Evolutionary conservation across 1,140 invertebrate genomes (phyloP).

Genomic region (Mylabris phalerata): DNA sequence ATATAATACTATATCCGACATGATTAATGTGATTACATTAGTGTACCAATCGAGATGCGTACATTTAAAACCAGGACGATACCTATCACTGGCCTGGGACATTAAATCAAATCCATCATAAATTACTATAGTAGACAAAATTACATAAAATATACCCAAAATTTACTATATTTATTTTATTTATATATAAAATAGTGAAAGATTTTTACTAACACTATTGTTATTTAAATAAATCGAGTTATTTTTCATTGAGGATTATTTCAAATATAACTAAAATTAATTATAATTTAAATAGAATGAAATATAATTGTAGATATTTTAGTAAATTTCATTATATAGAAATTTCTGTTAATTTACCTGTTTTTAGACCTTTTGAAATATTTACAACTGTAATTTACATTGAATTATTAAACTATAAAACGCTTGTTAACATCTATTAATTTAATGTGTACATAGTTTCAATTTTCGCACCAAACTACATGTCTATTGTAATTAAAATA

Average conservation of each 20-base stretch:
- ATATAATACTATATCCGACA: constrained; percentile 13
- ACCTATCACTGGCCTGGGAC: constrained; percentile 1
- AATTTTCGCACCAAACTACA: constrained; percentile 6
- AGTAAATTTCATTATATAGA: constrained; percentile 8
- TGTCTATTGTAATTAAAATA: constrained; percentile 3
- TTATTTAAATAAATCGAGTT: too few species aligned
- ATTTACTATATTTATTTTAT: too few species aligned
- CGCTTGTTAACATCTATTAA: constrained; percentile 16
- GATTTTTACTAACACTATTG: too few species aligned
- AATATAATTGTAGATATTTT: constrained; percentile 14
- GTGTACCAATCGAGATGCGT: constrained; percentile 7
- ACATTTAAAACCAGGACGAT: constrained; percentile 5
- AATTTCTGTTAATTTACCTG: constrained; percentile 10
- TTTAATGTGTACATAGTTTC: constrained; percentile 13
- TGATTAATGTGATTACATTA: constrained; percentile 14
- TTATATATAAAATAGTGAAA: too few species aligned
- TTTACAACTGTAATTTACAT: constrained; percentile 12
- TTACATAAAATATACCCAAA: too few species aligned
- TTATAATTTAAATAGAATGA: too few species aligned
- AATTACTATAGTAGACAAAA: too few species aligned
- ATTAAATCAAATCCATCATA: constrained; percentile 5
- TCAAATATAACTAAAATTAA: too few species aligned
- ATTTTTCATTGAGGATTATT: too few species aligned
- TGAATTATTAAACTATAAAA: constrained; percentile 17
- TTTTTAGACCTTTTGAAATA: constrained; percentile 12